phyloP scores from a whole-genome alignment of 2,888 invertebrate genomes.

The Cantharis flavilabris region DNA sequence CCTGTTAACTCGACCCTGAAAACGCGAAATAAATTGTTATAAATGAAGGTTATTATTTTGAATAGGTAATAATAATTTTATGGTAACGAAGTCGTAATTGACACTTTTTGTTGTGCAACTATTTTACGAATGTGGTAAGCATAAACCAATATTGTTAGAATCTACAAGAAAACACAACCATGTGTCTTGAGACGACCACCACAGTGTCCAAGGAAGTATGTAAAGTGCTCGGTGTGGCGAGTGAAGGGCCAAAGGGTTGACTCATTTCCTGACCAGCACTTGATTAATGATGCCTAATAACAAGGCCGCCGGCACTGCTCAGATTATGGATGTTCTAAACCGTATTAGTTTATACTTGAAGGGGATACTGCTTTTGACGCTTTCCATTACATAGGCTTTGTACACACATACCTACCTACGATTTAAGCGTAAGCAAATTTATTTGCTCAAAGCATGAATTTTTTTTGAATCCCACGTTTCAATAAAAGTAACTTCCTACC shows the following conservation, averaged over 20 bases:
- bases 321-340: constrained; percentile 46
- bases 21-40: constrained; percentile 1
- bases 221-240: constrained; percentile 42
- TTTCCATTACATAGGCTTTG: constrained; percentile 23
- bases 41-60: constrained; percentile 8
- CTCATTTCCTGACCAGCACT: constrained; percentile 57
- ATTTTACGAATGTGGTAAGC: background rate
- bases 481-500: background rate
- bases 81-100: background rate
- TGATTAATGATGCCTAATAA: constrained; percentile 59
- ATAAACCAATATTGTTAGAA: constrained; percentile 34
- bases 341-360: constrained; percentile 46
- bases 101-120: background rate
- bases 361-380: constrained; percentile 50
- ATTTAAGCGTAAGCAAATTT: constrained; percentile 3
- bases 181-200: constrained; percentile 41
- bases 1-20: constrained; percentile 7
- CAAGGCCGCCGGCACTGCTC: constrained; percentile 45
- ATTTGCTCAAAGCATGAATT: background rate
- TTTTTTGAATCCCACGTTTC: background rate
- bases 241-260: constrained; percentile 56
- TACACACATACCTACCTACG: constrained; percentile 10
- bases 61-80: background rate
- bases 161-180: constrained; percentile 40
- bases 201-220: constrained; percentile 42